phyloP scores from a whole-genome alignment of 2,113 vertebrate species.

The Narcine bancroftii region DNA sequence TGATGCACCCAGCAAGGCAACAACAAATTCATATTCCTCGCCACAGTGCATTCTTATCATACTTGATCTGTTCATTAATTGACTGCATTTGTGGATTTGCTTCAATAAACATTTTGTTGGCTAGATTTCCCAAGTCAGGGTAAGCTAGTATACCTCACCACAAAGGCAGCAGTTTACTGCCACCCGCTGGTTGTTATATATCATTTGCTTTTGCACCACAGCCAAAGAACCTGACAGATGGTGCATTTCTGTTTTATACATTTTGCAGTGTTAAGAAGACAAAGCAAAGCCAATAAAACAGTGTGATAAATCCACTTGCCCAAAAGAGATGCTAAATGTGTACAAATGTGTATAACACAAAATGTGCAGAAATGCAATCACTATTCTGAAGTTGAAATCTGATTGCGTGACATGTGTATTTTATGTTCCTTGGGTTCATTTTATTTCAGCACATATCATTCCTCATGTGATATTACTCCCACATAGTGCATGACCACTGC shows the following conservation, averaged over 20 bases:
- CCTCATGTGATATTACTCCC: no score
- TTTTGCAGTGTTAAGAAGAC: neutral
- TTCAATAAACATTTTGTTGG: neutral
- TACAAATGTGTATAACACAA: neutral
- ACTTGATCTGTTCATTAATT: constrained; percentile 6
- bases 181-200: neutral
- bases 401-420: no score
- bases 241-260: neutral
- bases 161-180: neutral
- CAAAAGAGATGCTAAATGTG: neutral
- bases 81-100: constrained; percentile 3
- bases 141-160: no score
- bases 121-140: neutral
- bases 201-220: neutral
- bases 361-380: neutral
- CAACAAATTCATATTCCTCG: neutral
- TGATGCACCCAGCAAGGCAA: neutral
- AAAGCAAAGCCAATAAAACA: neutral
- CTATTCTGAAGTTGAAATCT: no score
- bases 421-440: no score
- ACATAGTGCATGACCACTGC: no score
- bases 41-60: neutral
- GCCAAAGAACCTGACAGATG: neutral
- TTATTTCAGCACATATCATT: no score
- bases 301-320: neutral